These are phyloP conservation scores for Nasonovia ribisnigri DNA, from an alignment of 2,888 invertebrate genomes.

Conservation along the genomic window DNA sequence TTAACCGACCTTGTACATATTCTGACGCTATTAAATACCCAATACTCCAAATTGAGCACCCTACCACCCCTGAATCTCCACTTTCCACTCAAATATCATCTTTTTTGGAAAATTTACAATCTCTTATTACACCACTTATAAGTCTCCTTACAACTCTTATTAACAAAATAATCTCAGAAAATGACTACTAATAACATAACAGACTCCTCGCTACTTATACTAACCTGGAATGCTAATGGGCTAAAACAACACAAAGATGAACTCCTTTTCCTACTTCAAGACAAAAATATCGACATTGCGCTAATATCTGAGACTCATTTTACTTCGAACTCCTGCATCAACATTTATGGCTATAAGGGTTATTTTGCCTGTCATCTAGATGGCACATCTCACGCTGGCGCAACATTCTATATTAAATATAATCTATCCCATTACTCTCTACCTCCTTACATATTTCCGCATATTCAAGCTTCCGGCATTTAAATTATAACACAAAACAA, in stretches of 20 bases:
- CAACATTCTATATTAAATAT: constrained; percentile 7
- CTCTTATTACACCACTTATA: constrained; percentile 12
- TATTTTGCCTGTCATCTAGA: background rate
- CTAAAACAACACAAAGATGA: too few relatives aligned
- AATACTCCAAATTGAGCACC: too few relatives aligned
- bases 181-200: background rate
- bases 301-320: constrained; percentile 31
- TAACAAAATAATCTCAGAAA: constrained; percentile 10
- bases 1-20: too few relatives aligned
- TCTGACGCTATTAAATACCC: too few relatives aligned
- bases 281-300: background rate
- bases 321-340: background rate
- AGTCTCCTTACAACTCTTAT: constrained; percentile 6
- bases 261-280: too few relatives aligned
- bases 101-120: constrained; percentile 18
- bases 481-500: constrained; percentile 16
- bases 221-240: constrained; percentile 6
- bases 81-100: constrained; percentile 22
- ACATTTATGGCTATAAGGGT: background rate
- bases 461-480: constrained; percentile 3
- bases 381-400: background rate
- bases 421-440: constrained; percentile 12
- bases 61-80: background rate
- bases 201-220: background rate
- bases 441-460: background rate